These are phyloP conservation scores for Mesorhabditis sp. DNA, from an alignment of 2,888 invertebrate species.

Conservation along the genomic window DNA sequence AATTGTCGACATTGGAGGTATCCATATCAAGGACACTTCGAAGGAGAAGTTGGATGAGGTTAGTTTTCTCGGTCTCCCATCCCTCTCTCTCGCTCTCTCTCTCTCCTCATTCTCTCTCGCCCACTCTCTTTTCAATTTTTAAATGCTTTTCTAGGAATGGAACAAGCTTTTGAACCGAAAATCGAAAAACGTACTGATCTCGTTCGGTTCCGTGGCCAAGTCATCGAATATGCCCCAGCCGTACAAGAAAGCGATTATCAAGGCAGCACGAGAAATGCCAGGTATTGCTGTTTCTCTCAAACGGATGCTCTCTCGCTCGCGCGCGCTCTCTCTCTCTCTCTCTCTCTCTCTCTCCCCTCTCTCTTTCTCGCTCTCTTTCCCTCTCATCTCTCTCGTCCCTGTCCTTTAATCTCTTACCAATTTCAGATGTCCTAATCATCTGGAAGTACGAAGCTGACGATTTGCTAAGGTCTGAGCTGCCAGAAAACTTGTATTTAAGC, in stretches of 20 bases:
- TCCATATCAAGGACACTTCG: conserved; percentile 6
- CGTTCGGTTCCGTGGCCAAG: conserved; percentile 12
- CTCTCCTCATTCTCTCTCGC: too few species aligned
- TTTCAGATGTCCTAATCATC: not conserved
- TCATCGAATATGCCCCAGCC: conserved; percentile 7
- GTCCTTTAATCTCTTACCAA: too few species aligned
- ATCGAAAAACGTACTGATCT: conserved; percentile 12
- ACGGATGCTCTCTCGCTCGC: too few species aligned
- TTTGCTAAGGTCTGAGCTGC: not conserved
- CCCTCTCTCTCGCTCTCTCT: too few species aligned
- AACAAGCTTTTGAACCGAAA: not conserved
- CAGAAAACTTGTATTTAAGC: conserved; percentile 3
- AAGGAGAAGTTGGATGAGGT: too few species aligned
- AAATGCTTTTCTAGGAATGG: conserved; percentile 10
- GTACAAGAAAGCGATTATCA: conserved; percentile 8
- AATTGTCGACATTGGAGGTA: conserved; percentile 19
- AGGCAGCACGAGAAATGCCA: conserved; percentile 6
- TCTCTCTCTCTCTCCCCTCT: too few species aligned
- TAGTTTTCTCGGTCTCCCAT: too few species aligned
- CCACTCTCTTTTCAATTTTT: too few species aligned
- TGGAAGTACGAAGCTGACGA: conserved; percentile 1
- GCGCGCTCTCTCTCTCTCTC: too few species aligned
- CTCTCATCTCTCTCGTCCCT: too few species aligned
- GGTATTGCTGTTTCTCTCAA: too few species aligned
- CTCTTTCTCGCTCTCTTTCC: too few species aligned